Conservation (phyloP, 1,140 invertebrate genomes). For the Leptinotarsa lineolata region DNA sequence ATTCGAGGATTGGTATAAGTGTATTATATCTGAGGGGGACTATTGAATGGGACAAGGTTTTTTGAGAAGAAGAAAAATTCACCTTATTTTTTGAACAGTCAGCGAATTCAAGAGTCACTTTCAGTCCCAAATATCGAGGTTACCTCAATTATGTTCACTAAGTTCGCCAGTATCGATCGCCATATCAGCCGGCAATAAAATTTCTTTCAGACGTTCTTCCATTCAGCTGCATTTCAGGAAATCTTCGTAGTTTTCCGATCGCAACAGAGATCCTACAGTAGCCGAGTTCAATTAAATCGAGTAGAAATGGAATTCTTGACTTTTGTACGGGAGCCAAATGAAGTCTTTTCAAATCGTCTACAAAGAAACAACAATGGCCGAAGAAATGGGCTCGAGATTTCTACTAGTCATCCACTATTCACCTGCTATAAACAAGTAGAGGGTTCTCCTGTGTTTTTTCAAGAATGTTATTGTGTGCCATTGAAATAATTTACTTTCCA, state of each 20-base stretch:
- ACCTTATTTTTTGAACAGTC: too few relatives aligned
- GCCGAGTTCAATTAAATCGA: slow-evolving; percentile 48
- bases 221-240: background rate
- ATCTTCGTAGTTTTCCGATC: slow-evolving; percentile 19
- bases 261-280: slow-evolving; percentile 43
- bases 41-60: too few relatives aligned
- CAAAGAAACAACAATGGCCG: slow-evolving; percentile 39
- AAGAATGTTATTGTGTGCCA: slow-evolving; percentile 46
- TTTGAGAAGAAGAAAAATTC: too few relatives aligned
- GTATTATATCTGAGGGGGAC: too few relatives aligned
- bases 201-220: background rate
- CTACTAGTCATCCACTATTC: slow-evolving; percentile 48
- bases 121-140: too few relatives aligned
- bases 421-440: slow-evolving; percentile 46
- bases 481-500: slow-evolving; percentile 51
- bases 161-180: background rate
- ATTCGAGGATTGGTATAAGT: too few relatives aligned
- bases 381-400: slow-evolving; percentile 33
- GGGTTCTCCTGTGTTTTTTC: slow-evolving; percentile 33
- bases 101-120: too few relatives aligned
- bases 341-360: slow-evolving; percentile 47
- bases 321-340: slow-evolving; percentile 48
- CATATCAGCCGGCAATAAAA: background rate
- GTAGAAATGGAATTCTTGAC: slow-evolving; percentile 47
- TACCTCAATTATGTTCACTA: too few relatives aligned